Percentiles rank a stretch among this genome's conserved stretches.
Evolutionary conservation across 2,113 vertebrate genomes (phyloP).

Genomic region (Pleuronectes platessa): DNA sequence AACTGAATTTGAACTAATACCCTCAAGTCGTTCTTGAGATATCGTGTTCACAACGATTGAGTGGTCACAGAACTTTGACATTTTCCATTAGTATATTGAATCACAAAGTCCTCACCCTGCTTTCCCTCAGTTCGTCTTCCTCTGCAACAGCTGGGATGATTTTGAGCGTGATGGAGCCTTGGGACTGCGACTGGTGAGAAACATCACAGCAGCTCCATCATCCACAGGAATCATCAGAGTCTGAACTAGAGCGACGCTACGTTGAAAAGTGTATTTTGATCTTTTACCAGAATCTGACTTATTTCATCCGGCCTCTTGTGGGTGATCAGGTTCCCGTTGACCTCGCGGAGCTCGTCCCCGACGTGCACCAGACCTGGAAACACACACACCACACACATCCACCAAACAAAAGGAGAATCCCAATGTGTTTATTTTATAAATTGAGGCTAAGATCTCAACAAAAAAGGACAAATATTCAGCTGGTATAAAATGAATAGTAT

Average conservation of each 20-base stretch:
- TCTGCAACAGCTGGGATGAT: conserved; percentile 93
- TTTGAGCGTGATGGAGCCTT: conserved; percentile 95
- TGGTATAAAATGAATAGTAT: conserved; percentile 37
- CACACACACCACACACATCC: conserved; percentile 22
- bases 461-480: background rate
- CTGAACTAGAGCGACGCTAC: background rate
- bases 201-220: conserved; percentile 16
- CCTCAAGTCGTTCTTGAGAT: too few relatives aligned
- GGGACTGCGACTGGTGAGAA: conserved; percentile 89
- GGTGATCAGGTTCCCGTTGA: conserved; percentile 91
- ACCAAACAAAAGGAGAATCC: background rate
- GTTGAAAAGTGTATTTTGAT: background rate
- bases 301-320: conserved; percentile 95
- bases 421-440: background rate
- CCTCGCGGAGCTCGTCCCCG: conserved; percentile 94
- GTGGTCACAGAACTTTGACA: too few relatives aligned
- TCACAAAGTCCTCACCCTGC: conserved; percentile 83
- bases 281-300: conserved; percentile 93
- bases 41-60: too few relatives aligned
- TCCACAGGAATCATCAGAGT: background rate
- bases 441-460: conserved; percentile 11
- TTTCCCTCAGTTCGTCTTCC: conserved; percentile 90
- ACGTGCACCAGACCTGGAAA: conserved; percentile 92
- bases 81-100: too few relatives aligned
- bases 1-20: too few relatives aligned